A percentile compares a stretch with the other conserved stretches of the same genome.
These are phyloP conservation scores for Diabrotica balteata DNA, from an alignment of 2,888 invertebrate species.

Conservation along the genomic window DNA sequence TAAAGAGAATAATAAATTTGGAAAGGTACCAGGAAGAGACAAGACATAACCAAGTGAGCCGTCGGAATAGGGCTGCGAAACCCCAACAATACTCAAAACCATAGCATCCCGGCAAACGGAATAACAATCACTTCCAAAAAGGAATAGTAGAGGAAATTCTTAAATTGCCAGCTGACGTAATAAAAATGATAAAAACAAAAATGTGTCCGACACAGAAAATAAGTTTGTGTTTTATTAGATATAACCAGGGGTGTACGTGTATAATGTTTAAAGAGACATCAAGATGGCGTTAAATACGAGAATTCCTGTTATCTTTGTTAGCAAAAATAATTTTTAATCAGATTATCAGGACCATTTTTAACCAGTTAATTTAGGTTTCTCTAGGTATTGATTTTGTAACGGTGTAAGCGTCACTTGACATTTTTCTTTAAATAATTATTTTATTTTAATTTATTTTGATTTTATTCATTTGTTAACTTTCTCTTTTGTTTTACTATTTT, in stretches of 20 bases:
- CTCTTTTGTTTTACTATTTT: too few species aligned
- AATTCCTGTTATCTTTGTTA: too few species aligned
- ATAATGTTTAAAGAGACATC: too few species aligned
- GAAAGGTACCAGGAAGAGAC: conserved; percentile 44
- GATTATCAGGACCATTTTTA: too few species aligned
- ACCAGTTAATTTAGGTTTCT: too few species aligned
- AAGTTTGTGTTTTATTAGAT: conserved; percentile 39
- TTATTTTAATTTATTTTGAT: too few species aligned
- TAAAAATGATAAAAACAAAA: conserved; percentile 54
- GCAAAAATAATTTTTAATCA: too few species aligned
- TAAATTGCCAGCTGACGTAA: conserved; percentile 49
- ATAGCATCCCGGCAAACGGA: conserved; percentile 42
- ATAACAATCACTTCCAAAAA: conserved; percentile 50
- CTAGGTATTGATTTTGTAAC: too few species aligned
- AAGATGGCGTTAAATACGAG: too few species aligned
- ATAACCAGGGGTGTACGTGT: not conserved
- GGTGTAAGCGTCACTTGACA: too few species aligned
- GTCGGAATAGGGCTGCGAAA: conserved; percentile 24
- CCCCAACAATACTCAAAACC: conserved; percentile 29
- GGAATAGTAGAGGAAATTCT: conserved; percentile 42
- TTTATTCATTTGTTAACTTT: too few species aligned
- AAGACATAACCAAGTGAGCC: conserved; percentile 51
- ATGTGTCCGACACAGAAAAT: conserved; percentile 47
- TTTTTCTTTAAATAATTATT: too few species aligned
- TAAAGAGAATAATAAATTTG: conserved; percentile 56